These are phyloP conservation scores for Orchesellides sinensis DNA, from an alignment of 2,888 invertebrate genomes.

Conservation along the genomic window DNA sequence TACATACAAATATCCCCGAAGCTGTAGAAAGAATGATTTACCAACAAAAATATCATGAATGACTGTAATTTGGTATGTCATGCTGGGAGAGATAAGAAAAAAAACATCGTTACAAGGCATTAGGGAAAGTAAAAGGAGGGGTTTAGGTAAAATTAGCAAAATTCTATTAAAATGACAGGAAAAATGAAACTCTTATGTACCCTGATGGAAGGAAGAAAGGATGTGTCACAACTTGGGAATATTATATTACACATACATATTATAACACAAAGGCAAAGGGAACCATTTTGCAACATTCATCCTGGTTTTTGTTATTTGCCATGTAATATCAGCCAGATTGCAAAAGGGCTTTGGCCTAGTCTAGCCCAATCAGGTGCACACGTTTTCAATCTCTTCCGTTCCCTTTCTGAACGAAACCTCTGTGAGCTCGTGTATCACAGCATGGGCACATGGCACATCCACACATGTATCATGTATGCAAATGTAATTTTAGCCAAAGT, in stretches of 20 bases:
- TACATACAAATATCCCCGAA: too few species aligned
- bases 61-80: slow-evolving; percentile 36
- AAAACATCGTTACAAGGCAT: too few species aligned
- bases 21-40: neutral
- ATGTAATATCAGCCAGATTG: too few species aligned
- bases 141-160: slow-evolving; percentile 43
- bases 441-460: too few species aligned
- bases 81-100: slow-evolving; percentile 17
- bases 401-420: too few species aligned
- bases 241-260: too few species aligned
- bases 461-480: too few species aligned
- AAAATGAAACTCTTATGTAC: neutral
- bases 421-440: neutral
- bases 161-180: slow-evolving; percentile 43
- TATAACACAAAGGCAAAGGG: too few species aligned
- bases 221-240: too few species aligned
- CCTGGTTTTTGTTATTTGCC: neutral
- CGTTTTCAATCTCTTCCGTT: neutral
- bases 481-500: neutral
- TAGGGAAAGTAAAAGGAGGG: neutral
- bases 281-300: neutral
- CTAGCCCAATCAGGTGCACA: too few species aligned
- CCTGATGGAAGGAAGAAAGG: neutral
- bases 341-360: too few species aligned
- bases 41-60: slow-evolving; percentile 25